phyloP scores from a whole-genome alignment of 2,797 vertebrate species.

The Lagocephalus sceleratus region DNA sequence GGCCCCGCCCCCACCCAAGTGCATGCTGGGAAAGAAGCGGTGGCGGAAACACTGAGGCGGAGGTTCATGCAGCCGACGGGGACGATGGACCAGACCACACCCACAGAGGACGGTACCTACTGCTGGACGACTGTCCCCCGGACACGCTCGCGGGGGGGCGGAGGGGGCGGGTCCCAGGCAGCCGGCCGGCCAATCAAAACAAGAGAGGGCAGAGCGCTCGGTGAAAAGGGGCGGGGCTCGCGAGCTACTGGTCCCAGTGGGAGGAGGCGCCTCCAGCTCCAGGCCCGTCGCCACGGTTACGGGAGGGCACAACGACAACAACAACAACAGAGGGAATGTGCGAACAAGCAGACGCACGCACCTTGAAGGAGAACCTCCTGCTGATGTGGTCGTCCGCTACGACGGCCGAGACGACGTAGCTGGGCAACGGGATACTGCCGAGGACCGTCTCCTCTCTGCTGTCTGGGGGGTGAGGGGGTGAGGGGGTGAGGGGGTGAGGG shows the following conservation, averaged over 20 bases:
- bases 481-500: too few species aligned
- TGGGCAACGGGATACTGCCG: neutral
- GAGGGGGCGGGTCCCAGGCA: slow-evolving; percentile 54
- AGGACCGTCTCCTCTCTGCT: neutral
- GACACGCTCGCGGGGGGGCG: slow-evolving; percentile 62
- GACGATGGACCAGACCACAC: slow-evolving; percentile 51
- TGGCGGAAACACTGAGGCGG: slow-evolving; percentile 23
- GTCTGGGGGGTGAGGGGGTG: neutral
- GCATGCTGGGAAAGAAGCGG: slow-evolving; percentile 42
- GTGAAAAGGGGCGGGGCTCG: slow-evolving; percentile 43
- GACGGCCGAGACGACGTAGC: neutral
- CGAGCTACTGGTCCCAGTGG: neutral
- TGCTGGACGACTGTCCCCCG: slow-evolving; percentile 74
- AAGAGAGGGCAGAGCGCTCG: slow-evolving; percentile 75
- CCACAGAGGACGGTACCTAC: slow-evolving; percentile 76
- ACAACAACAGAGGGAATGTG: too few species aligned
- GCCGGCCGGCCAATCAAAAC: slow-evolving; percentile 69
- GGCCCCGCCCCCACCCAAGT: slow-evolving; percentile 10
- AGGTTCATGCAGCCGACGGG: slow-evolving; percentile 49
- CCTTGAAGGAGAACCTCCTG: neutral
- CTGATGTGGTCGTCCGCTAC: neutral
- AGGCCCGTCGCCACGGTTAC: too few species aligned
- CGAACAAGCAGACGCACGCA: too few species aligned
- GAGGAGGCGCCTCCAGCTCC: slow-evolving; percentile 7
- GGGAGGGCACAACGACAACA: too few species aligned